Evolutionary conservation across 2,113 vertebrate genomes (phyloP).

Genomic region (Syngnathoides biaculeatus): DNA sequence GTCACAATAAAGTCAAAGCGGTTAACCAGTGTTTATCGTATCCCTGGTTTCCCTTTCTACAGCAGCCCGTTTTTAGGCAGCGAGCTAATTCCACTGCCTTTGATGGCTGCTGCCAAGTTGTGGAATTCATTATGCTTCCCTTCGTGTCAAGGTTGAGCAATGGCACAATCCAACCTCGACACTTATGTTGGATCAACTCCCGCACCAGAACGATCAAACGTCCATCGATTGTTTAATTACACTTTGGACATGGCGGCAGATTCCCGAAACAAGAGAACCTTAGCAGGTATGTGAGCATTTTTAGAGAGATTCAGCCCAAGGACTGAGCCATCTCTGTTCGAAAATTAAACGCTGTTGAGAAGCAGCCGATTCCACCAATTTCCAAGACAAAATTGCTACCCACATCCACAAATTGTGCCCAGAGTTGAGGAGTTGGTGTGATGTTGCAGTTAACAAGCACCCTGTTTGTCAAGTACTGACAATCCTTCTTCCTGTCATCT

Average conservation of each 20-base stretch:
- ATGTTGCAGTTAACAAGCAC: constrained; percentile 9
- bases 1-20: not conserved
- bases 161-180: too few species aligned
- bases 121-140: not conserved
- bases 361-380: not conserved
- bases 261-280: too few species aligned
- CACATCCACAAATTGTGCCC: not conserved
- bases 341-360: not conserved
- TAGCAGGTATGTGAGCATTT: too few species aligned
- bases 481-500: constrained; percentile 21
- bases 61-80: not conserved
- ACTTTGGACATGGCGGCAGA: too few species aligned
- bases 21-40: not conserved
- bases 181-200: too few species aligned
- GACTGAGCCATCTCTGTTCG: not conserved
- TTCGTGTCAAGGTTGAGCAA: not conserved
- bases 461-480: constrained; percentile 1
- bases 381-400: constrained; percentile 8
- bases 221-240: too few species aligned
- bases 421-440: constrained; percentile 1
- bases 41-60: not conserved
- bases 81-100: not conserved
- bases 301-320: not conserved
- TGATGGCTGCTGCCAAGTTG: not conserved
- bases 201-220: too few species aligned